These are phyloP conservation scores for Tiphia femorata DNA, from an alignment of 2,888 invertebrate species.

Conservation along the genomic window DNA sequence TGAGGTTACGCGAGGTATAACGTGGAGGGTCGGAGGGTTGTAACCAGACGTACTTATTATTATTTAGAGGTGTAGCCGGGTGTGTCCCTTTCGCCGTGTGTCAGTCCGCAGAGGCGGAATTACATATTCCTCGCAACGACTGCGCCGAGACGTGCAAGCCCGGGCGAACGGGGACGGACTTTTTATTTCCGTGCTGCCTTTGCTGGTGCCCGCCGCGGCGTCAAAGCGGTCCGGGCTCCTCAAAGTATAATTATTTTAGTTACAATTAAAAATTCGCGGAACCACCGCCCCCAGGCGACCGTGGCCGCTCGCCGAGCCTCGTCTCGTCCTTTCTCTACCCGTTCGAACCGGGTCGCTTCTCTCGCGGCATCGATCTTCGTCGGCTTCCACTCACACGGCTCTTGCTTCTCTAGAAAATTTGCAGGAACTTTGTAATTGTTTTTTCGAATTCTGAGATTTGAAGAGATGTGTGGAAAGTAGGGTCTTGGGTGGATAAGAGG, in stretches of 20 bases:
- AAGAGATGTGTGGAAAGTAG: too few relatives aligned
- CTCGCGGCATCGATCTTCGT: conserved; percentile 30
- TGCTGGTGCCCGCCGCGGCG: conserved; percentile 53
- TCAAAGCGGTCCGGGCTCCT: conserved; percentile 62
- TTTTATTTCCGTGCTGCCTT: conserved; percentile 55
- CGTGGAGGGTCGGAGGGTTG: conserved; percentile 17
- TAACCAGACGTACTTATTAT: conserved; percentile 47
- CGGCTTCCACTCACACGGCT: conserved; percentile 25
- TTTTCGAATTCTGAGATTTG: too few relatives aligned
- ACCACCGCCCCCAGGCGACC: conserved; percentile 44
- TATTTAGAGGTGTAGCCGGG: conserved; percentile 46
- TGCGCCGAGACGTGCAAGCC: conserved; percentile 46
- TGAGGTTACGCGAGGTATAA: conserved; percentile 16
- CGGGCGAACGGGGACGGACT: conserved; percentile 40
- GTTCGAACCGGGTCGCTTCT: too few relatives aligned
- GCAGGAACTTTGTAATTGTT: not conserved
- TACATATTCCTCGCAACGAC: conserved; percentile 54
- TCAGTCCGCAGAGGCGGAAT: conserved; percentile 42
- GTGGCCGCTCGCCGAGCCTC: conserved; percentile 30
- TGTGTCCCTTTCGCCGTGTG: conserved; percentile 46
- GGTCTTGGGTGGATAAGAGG: too few relatives aligned
- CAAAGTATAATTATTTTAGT: conserved; percentile 67
- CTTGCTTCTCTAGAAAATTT: too few relatives aligned
- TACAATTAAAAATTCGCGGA: conserved; percentile 64
- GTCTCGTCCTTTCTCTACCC: conserved; percentile 4